Base-by-base conservation (phyloP, 1,140 invertebrate genomes). In the Formica selysi region DNA sequence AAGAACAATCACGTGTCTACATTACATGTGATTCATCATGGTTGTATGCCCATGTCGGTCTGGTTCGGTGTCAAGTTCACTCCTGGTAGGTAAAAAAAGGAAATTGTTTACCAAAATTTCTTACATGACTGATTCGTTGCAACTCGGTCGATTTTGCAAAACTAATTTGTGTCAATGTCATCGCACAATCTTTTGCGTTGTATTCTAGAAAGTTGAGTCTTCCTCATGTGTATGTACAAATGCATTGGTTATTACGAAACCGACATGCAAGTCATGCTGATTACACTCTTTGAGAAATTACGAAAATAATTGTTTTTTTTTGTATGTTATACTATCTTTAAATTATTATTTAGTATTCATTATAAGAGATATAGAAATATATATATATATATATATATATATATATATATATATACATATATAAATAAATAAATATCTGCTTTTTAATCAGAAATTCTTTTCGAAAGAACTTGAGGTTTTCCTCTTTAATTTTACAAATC, bases 11-110 rank as follows among this genome's bases (percentile, higher is more conserved):
- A 99, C 93, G 97, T 99, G 61, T 98, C 98, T 32, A 98, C 97
- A 11, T 96, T 99, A 26, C 99, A 99, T 95, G 98, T 99, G 29
- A 99, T 99, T 92, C 98, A 99, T 95, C 98, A 99, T 95, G 98
- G 98, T 76, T 97, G 98, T 91, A 99, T 99, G 98, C 98, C 98
- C 54, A 97, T 99, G 96, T 98, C 98, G 3, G 98, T 99, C 41
- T 99, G 98, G 98, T 99, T 99, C 94, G 98, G 98, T 54, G 98
- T 99, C 36, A 99, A 99, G 95, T 99, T 99, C 95, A 98, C 98
- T 64, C 98, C 98, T 90, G 97, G 97, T 97, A 93, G 89, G 91
- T 91, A 83, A 41, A 57, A 44, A 38, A 38, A 38, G 7, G 4
- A 38, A 6, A 76, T 36, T 29, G 11, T 44, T 81, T 59, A 59